Base-by-base conservation (phyloP, 2,113 vertebrate species). In the Percina caprodes region DNA sequence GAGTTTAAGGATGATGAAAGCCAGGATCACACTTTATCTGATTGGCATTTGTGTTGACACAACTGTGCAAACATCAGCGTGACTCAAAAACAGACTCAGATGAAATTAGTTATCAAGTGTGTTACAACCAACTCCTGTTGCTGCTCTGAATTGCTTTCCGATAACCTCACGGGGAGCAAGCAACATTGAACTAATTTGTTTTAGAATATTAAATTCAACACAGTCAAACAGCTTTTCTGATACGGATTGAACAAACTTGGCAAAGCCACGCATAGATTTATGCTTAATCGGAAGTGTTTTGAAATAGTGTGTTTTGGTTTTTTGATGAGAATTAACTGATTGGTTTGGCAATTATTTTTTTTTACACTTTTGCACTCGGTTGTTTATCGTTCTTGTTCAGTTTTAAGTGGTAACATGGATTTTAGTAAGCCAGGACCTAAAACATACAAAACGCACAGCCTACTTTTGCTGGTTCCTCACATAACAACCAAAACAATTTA, bases 31-130 rank as follows among this genome's bases (percentile, higher is more conserved):
- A 39, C 11, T 59, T 54, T 16, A 66, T 69, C 51, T 61, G 74
- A 68, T 68, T 67, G 42, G 74, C 56, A 74, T 33, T 62, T 13
- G 10, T 77, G 75, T 80, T 74, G 89, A 82, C 69, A 72, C 68
- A 86, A 78, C 60, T 65, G 83, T 80, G 59, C 78, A 86, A 90
- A 90, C 80, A 74, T 56, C 42, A n/a, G 18, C 19, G 10, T 55
- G 68, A 52, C 35, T 74, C 67, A 60, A 55, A 60, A 45, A 59
- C 6, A 21, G 12, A 74, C 58, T 52, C 35, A 6, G 39, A 23
- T 65, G 60, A 69, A 61, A 54, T 73, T 69, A 11, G 55, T 81
- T 67, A 65, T 81, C 30, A 23, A 86, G 58, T 83, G 61, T 21
- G 46, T 81, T 78, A 56, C 69, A 55, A 67, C 74, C 70, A 72